A percentile compares a stretch with the other conserved stretches of the same genome.
Conservation (phyloP, 2,888 invertebrate genomes). For the Ennomos fuscantarius region DNA sequence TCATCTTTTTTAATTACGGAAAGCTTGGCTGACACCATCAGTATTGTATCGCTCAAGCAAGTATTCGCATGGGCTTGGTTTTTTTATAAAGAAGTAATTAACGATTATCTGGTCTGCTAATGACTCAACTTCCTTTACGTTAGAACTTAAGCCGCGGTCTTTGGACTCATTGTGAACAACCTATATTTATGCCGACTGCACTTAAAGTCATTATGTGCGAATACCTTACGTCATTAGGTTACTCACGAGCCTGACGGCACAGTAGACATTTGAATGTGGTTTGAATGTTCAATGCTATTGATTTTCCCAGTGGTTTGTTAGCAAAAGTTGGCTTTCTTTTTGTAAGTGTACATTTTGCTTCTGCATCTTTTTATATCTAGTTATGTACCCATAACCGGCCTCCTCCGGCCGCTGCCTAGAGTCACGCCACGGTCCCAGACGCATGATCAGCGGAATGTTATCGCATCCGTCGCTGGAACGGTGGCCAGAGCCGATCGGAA, state of each 20-base stretch:
- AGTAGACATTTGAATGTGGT: conserved; percentile 4
- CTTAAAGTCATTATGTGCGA: conserved; percentile 14
- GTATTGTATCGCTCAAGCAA: conserved; percentile 16
- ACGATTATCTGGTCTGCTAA: conserved; percentile 20
- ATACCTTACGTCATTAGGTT: conserved; percentile 24
- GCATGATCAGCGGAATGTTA: too few species aligned
- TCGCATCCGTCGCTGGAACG: too few species aligned
- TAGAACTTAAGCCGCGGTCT: conserved; percentile 21
- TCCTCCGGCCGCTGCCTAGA: too few species aligned
- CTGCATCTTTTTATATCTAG: too few species aligned
- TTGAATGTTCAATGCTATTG: conserved; percentile 9
- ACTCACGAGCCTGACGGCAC: neutral
- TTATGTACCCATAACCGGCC: too few species aligned
- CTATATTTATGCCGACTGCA: conserved; percentile 20
- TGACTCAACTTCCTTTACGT: conserved; percentile 29
- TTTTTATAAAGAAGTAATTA: conserved; percentile 28
- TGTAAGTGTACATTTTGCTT: neutral
- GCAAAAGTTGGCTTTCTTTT: neutral
- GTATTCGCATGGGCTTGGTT: conserved; percentile 17
- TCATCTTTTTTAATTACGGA: neutral
- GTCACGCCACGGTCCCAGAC: too few species aligned
- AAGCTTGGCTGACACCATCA: conserved; percentile 1
- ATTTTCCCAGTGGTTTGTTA: neutral
- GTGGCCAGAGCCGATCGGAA: too few species aligned
- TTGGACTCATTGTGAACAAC: conserved; percentile 13